Base-by-base conservation (phyloP, 1,140 invertebrate species). In the Zaprionus lachaisei region DNA sequence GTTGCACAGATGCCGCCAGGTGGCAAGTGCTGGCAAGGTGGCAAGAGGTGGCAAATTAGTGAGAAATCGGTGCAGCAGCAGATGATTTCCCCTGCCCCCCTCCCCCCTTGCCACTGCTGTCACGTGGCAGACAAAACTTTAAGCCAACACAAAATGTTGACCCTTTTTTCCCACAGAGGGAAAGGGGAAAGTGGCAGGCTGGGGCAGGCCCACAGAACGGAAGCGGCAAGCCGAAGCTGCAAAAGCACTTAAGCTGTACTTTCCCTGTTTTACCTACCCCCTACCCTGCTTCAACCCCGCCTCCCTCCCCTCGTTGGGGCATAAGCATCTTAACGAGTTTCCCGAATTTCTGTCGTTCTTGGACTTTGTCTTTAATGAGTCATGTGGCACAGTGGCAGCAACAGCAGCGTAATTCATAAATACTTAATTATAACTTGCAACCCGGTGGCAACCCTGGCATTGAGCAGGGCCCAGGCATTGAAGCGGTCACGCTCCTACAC, bases 341-440 rank as follows among this genome's bases (percentile, higher is more conserved):
- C 9, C 31, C 14, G 2, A 20, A 22, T n/a, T 37, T 4, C 49
- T 28, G 44, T 41, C 31, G 26, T 34, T 34, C 12, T 12, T 17
- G 22, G 22, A 15, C 20, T 61, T 61, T 37, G 57, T 66, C 62
- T 71, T 71, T 71, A 76, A 76, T 76, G 68, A 76, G 68, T 55
- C 28, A 51, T 64, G 67, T 58, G 55, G 49, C 61, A 31, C 2
- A 26, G 51, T 56, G 31, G 37, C 38, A n/a, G 38, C 41, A 47
- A n/a, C 41, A n/a, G 38, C 41, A 47, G 7, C n/a, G 28, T 57
- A 61, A 61, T 72, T 72, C 61, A 72, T 65, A 76, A 76, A 72
- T 76, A 72, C 72, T 75, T 75, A 75, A 75, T 75, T 75, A 63
- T 71, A 69, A 69, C 65, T 57, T 62, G 66, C 58, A 68, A 17